Percentiles rank a stretch among this genome's conserved stretches.
These are phyloP conservation scores for Bergia puertoricense DNA, from an alignment of 92 coral and sea anemone genomes.

Conservation along the genomic window DNA sequence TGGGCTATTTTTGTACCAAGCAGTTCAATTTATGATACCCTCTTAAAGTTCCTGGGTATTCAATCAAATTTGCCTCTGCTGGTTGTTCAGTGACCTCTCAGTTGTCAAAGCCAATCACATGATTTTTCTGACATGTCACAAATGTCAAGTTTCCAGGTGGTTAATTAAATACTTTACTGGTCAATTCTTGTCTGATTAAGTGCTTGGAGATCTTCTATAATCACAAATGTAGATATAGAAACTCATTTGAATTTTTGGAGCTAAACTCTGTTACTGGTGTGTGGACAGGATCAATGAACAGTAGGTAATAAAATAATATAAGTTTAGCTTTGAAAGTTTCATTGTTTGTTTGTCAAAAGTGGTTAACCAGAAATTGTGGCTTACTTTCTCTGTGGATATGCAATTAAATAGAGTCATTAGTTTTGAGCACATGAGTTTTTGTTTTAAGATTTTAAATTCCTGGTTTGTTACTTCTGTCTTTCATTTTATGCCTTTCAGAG, in stretches of 20 bases:
- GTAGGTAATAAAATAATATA: background rate
- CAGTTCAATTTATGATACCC: background rate
- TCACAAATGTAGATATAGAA: background rate
- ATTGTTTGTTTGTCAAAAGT: background rate
- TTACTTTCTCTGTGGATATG: background rate
- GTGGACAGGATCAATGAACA: background rate
- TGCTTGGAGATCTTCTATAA: background rate
- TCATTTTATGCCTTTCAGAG: background rate
- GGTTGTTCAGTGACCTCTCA: constrained; percentile 7
- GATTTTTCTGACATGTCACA: constrained; percentile 17
- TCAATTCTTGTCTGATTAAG: background rate
- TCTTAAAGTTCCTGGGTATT: background rate
- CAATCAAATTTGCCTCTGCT: background rate
- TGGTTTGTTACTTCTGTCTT: background rate
- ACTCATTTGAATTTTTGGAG: background rate
- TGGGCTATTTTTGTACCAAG: too few species aligned
- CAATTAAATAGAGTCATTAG: background rate
- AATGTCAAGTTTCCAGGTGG: constrained; percentile 35
- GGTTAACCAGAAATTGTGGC: constrained; percentile 34
- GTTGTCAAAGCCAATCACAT: constrained; percentile 27
- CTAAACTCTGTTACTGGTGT: background rate
- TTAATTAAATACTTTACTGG: background rate
- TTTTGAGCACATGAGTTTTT: background rate
- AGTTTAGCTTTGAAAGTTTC: background rate
- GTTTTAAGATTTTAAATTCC: background rate